Conservation (phyloP, 2,113 vertebrate species). For the Jaculus jaculus region DNA sequence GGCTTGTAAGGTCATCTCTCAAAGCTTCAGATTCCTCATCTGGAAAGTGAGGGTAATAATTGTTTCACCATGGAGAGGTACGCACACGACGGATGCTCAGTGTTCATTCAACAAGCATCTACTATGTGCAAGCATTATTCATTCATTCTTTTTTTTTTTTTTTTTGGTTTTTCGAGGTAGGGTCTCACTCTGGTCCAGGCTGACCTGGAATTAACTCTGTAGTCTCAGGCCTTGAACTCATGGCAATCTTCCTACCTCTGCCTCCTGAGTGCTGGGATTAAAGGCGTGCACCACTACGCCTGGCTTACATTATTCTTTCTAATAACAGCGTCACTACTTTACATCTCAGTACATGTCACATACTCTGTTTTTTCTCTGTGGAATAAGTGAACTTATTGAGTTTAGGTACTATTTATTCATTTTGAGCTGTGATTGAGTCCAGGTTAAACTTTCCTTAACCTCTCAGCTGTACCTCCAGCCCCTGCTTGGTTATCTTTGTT, state of each 20-base stretch:
- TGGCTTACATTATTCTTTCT: not conserved
- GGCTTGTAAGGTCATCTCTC: not conserved
- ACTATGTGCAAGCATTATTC: not conserved
- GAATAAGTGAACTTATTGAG: not conserved
- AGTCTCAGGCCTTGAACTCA: no score
- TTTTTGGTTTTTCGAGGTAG: no score
- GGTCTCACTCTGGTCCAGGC: no score
- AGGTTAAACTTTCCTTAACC: no score
- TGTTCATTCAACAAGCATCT: not conserved
- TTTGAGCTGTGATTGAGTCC: no score
- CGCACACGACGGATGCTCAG: not conserved
- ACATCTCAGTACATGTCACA: not conserved
- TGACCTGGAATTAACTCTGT: no score
- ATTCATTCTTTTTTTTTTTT: slow-evolving; percentile 41
- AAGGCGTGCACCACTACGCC: no score
- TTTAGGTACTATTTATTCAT: not conserved
- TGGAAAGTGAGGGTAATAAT: not conserved
- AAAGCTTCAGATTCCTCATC: not conserved
- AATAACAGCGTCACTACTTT: not conserved
- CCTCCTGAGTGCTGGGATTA: no score
- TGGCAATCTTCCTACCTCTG: no score
- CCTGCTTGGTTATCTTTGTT: no score
- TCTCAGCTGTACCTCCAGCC: no score
- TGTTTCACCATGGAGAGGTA: not conserved
- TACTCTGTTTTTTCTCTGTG: not conserved